phyloP scores from a whole-genome alignment of 2,797 vertebrate species.

The Prunella strophiata region DNA sequence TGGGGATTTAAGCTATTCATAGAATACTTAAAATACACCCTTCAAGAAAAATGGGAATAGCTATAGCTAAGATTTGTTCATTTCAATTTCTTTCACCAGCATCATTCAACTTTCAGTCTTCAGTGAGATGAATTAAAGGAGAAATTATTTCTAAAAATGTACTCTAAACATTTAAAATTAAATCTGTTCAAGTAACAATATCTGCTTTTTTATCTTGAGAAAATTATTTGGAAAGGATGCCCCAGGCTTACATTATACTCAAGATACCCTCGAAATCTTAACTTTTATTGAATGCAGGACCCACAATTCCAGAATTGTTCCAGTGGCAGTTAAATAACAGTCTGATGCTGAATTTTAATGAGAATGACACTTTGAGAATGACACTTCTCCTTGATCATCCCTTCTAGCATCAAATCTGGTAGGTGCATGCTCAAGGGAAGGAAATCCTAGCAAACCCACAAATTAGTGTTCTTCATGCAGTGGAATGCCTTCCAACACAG shows the following conservation, averaged over 20 bases:
- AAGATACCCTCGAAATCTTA: not conserved
- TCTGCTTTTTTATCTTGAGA: not conserved
- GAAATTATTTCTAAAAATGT: not conserved
- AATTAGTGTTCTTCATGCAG: not conserved
- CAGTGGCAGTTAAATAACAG: not conserved
- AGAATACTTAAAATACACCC: not conserved
- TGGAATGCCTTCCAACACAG: not conserved
- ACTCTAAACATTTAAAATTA: not conserved
- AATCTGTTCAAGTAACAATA: not conserved
- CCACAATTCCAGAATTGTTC: not conserved
- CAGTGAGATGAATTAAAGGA: not conserved
- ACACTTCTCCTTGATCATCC: not conserved
- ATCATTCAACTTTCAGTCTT: not conserved
- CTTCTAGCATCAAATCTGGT: not conserved
- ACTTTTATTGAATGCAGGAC: not conserved
- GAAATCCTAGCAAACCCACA: not conserved
- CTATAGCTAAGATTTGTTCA: not conserved
- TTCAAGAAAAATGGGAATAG: constrained; percentile 18
- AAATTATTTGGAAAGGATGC: not conserved
- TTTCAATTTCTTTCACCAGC: not conserved
- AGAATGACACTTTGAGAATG: not conserved
- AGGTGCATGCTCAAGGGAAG: not conserved
- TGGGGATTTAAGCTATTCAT: not conserved
- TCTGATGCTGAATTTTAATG: not conserved
- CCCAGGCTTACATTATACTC: not conserved